phyloP scores from a whole-genome alignment of 2,797 vertebrate genomes.

The Apodemus agrarius region DNA sequence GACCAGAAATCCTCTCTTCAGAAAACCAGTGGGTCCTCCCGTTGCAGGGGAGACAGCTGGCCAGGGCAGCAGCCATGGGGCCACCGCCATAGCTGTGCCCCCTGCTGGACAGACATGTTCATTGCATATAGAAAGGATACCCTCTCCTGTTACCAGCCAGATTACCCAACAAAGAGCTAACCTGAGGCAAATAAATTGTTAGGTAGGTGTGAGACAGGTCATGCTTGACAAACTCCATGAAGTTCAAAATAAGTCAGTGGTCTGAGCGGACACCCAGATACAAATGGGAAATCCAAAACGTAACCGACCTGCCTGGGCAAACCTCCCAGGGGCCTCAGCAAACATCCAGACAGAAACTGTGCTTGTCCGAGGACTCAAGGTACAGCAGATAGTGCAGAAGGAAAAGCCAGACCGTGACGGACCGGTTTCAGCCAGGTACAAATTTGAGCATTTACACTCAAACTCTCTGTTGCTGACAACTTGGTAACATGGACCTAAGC shows the following conservation, averaged over 20 bases:
- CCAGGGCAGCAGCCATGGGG: not conserved
- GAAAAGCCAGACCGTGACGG: not conserved
- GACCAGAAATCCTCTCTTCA: not conserved
- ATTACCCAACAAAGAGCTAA: not conserved
- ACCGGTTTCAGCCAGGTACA: not conserved
- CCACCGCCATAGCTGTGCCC: not conserved
- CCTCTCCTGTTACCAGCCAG: not conserved
- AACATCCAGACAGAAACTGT: not conserved
- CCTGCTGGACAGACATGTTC: not conserved
- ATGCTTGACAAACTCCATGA: not conserved
- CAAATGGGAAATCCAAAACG: not conserved
- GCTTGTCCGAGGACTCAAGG: not conserved
- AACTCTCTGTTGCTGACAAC: not conserved
- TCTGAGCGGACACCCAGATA: not conserved
- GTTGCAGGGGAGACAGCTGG: not conserved
- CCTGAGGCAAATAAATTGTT: not conserved
- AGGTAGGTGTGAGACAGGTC: not conserved
- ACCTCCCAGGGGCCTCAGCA: not conserved
- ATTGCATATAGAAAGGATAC: not conserved
- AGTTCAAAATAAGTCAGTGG: constrained; percentile 27
- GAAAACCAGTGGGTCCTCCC: not conserved
- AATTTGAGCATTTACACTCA: not conserved
- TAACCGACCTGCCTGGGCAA: not conserved
- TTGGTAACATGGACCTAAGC: constrained; percentile 18
- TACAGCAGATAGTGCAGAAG: not conserved